Conservation (phyloP, 2,888 invertebrate genomes). For the Eilema sororculum region DNA sequence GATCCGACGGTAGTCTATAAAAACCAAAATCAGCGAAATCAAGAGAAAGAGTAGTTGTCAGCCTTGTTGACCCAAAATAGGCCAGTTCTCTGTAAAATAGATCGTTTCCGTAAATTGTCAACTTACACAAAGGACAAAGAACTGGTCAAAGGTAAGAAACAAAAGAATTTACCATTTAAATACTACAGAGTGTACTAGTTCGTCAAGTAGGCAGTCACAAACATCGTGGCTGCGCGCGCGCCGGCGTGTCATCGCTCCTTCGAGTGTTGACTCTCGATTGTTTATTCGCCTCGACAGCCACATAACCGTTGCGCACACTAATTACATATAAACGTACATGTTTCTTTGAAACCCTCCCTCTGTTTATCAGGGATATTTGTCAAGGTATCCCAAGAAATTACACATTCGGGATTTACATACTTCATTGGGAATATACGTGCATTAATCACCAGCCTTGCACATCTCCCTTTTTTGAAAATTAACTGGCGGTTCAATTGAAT, state of each 20-base stretch:
- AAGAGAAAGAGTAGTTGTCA: neutral
- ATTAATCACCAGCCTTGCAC: neutral
- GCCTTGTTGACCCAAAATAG: neutral
- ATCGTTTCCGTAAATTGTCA: neutral
- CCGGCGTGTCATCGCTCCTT: slow-evolving; percentile 80
- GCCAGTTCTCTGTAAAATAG: neutral
- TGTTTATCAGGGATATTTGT: slow-evolving; percentile 6
- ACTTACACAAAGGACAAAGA: slow-evolving; percentile 2
- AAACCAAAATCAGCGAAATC: neutral
- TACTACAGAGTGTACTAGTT: slow-evolving; percentile 35
- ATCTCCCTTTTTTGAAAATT: neutral
- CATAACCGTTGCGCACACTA: slow-evolving; percentile 79
- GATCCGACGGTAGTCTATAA: neutral
- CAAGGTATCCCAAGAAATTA: neutral
- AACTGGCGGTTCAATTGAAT: neutral
- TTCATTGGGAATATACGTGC: neutral
- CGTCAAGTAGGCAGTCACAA: slow-evolving; percentile 55
- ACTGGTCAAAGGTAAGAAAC: slow-evolving; percentile 8
- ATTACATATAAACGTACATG: slow-evolving; percentile 66
- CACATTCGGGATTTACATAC: neutral
- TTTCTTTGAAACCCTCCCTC: slow-evolving; percentile 18
- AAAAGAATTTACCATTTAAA: slow-evolving; percentile 17
- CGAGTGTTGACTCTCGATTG: slow-evolving; percentile 83
- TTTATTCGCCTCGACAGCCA: slow-evolving; percentile 76
- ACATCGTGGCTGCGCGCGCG: slow-evolving; percentile 51